Percentiles rank a stretch among this genome's conserved stretches.
Conservation (phyloP, 2,888 invertebrate species). For the Parthenolecanium corni region DNA sequence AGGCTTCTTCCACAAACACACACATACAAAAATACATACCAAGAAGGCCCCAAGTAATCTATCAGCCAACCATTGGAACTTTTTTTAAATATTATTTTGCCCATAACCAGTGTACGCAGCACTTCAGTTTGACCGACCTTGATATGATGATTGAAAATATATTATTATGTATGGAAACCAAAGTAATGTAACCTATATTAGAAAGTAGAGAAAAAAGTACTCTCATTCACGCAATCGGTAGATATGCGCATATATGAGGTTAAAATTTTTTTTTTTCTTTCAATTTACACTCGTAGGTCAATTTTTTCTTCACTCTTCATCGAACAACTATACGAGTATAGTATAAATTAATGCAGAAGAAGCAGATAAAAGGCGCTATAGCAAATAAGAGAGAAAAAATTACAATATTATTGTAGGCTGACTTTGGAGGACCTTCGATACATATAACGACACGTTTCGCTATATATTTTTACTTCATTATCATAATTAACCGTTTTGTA, state of each 20-base stretch:
- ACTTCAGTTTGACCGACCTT: constrained; percentile 13
- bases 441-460: constrained; percentile 12
- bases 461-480: constrained; percentile 18
- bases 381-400: background rate
- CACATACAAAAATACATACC: background rate
- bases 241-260: background rate
- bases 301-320: too few relatives aligned
- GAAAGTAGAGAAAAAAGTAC: constrained; percentile 7
- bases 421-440: constrained; percentile 7
- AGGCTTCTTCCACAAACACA: background rate
- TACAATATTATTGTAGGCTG: constrained; percentile 4
- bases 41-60: constrained; percentile 7
- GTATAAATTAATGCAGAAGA: too few relatives aligned
- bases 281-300: too few relatives aligned
- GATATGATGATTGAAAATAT: constrained; percentile 15
- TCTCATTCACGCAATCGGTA: constrained; percentile 14
- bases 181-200: constrained; percentile 22
- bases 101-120: background rate
- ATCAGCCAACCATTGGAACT: background rate
- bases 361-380: too few relatives aligned
- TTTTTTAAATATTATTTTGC: too few relatives aligned
- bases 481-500: constrained; percentile 18
- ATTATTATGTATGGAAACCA: constrained; percentile 11
- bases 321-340: too few relatives aligned
- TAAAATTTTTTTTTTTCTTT: too few relatives aligned